Conservation (phyloP, 2,888 invertebrate genomes). For the Sphecodes monilicornis region DNA sequence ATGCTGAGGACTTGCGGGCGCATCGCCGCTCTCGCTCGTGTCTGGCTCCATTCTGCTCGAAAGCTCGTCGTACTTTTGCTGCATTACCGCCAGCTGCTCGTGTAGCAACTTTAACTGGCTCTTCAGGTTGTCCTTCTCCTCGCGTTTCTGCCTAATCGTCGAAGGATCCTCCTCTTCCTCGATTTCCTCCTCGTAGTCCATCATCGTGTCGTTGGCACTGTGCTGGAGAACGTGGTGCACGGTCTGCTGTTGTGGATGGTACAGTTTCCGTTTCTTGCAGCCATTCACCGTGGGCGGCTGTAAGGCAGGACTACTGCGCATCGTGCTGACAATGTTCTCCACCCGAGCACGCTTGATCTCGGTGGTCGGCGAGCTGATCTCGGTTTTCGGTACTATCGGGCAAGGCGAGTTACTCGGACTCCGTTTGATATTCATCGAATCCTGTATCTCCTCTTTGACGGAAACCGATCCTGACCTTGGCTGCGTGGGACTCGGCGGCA, state of each 20-base stretch:
- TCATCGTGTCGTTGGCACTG: conserved; percentile 86
- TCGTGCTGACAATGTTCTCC: conserved; percentile 97
- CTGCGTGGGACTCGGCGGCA: conserved; percentile 81
- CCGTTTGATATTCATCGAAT: conserved; percentile 79
- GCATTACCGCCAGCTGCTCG: conserved; percentile 95
- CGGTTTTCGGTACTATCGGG: conserved; percentile 80
- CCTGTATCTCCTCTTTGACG: conserved; percentile 82
- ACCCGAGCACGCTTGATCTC: conserved; percentile 97
- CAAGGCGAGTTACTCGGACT: conserved; percentile 83
- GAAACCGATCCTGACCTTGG: conserved; percentile 82
- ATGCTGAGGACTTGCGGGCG: conserved; percentile 83
- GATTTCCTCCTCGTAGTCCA: conserved; percentile 90
- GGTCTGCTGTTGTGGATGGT: conserved; percentile 97
- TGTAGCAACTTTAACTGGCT: conserved; percentile 94
- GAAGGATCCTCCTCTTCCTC: conserved; percentile 91
- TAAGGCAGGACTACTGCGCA: conserved; percentile 93
- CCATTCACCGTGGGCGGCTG: conserved; percentile 92
- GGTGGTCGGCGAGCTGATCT: conserved; percentile 86
- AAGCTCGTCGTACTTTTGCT: conserved; percentile 94
- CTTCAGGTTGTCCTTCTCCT: conserved; percentile 94
- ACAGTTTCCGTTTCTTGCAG: conserved; percentile 97
- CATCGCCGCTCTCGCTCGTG: conserved; percentile 86
- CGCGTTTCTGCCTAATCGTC: conserved; percentile 93
- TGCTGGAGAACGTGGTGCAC: conserved; percentile 87
- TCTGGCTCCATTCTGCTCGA: conserved; percentile 92